Evolutionary conservation across 2,888 invertebrate genomes (phyloP), one percentile per base, ranked within the genome.

Genomic region (Melinopterus prodromus): DNA sequence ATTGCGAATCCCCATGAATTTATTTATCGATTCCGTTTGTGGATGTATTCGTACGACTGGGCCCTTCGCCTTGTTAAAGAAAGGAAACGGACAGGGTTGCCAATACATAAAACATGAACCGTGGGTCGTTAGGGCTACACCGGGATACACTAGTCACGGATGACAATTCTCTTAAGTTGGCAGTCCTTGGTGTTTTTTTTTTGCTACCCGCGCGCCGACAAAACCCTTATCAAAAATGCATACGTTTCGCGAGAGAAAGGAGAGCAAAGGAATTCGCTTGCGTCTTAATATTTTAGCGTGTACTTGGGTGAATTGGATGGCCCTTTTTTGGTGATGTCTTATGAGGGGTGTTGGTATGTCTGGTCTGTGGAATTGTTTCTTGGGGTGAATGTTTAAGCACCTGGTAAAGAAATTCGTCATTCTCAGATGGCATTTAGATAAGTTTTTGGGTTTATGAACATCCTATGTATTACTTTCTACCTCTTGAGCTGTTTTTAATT

Each of bases 151-250:
- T 53, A 53, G 53, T 53, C 53, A 53, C 7, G 53, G 53, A 53
- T 53, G 53, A 53, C 53, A 53, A 53, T 53, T 53, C 53, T 53
- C 53, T 53, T 53, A 53, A 53, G 53, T 53, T 53, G 53, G 53
- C 53, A 53, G 53, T 6, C 53, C 53, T 53, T 53, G 53, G 53
- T 53, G 6, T 38, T 9, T 6, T 38, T 38, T 53, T 53, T 53
- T 53, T 53, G 7, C 5, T 53, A 7, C 53, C 1, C 12, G 2
- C 9, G 53, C 7, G 5, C 9, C 2, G 7, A 53, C 53, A 1
- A 53, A 7, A 7, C 53, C 53, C 53, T 1, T 12, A 53, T 53
- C 53, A 53, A 53, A 53, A 53, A 53, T 53, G 53, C 53, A 53
- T 12, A 12, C 53, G 53, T 53, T 12, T 53, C 26, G 12, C 53